Conservation (phyloP, 2,113 vertebrate species). For the Ceratotherium simum region DNA sequence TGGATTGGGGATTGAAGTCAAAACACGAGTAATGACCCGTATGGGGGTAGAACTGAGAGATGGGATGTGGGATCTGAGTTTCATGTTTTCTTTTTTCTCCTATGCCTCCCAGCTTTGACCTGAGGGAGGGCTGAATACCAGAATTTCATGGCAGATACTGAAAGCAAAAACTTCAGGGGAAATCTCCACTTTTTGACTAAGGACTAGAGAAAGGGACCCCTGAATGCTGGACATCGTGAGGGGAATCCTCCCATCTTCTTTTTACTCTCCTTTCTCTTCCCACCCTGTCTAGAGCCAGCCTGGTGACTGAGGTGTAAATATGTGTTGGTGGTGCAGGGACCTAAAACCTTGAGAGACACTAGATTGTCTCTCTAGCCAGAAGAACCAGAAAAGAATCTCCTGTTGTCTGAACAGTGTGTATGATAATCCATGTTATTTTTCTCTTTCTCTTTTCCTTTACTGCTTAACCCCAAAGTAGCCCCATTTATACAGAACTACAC, state of each 20-base stretch:
- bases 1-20: neutral
- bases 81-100: neutral
- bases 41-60: neutral
- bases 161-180: neutral
- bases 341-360: neutral
- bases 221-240: neutral
- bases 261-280: neutral
- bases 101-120: neutral
- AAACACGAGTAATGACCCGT: neutral
- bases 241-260: neutral
- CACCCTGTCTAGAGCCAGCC: neutral
- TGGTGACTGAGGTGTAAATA: neutral
- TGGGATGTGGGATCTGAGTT: neutral
- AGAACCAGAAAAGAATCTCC: neutral
- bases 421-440: neutral
- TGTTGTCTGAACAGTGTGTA: neutral
- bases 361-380: neutral
- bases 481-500: neutral
- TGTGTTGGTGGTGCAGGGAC: neutral
- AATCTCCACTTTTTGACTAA: neutral
- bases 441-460: neutral
- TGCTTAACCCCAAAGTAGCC: neutral
- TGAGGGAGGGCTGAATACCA: neutral
- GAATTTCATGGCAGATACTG: neutral
- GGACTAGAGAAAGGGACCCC: neutral